These are phyloP conservation scores for Pogonomyrmex californicus DNA, from an alignment of 1,140 invertebrate genomes.

Conservation along the genomic window DNA sequence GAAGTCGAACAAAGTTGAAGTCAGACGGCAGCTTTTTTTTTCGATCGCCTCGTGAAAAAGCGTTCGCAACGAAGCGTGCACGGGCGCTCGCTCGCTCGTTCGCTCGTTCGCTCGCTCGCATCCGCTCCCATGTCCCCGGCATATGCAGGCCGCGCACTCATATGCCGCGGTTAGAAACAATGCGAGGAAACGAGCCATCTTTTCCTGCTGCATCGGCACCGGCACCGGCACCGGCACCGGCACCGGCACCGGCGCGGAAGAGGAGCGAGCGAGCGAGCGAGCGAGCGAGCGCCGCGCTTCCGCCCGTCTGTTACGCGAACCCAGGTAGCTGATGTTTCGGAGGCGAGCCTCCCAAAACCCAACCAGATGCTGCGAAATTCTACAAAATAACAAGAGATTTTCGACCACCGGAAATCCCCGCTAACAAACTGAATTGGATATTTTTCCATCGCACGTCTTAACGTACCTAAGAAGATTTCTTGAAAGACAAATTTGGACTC, in stretches of 20 bases:
- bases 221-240: not conserved
- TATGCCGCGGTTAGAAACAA: conserved; percentile 78
- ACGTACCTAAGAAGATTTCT: not conserved
- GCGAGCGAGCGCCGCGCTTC: conserved; percentile 49
- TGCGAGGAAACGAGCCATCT: conserved; percentile 80
- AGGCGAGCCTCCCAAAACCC: not conserved
- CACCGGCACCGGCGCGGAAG: conserved; percentile 45
- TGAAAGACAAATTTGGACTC: not conserved
- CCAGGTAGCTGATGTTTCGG: conserved; percentile 18
- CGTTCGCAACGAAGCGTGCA: conserved; percentile 67
- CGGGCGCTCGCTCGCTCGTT: conserved; percentile 66
- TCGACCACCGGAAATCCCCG: not conserved
- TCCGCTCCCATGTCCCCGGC: conserved; percentile 78
- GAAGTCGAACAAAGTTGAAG: not conserved
- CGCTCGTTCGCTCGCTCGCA: conserved; percentile 71
- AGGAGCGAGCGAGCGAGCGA: conserved; percentile 60
- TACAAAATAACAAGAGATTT: not conserved
- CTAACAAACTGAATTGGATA: conserved; percentile 3
- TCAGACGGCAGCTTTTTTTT: conserved; percentile 18
- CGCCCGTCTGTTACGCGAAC: conserved; percentile 59
- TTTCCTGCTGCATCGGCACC: conserved; percentile 72
- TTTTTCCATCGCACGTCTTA: conserved; percentile 5
- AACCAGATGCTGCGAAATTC: conserved; percentile 39
- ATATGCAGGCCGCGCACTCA: conserved; percentile 71
- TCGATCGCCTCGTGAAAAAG: conserved; percentile 62